Evolutionary conservation across 2,888 invertebrate species (phyloP).

Genomic region (Papilio demoleus): DNA sequence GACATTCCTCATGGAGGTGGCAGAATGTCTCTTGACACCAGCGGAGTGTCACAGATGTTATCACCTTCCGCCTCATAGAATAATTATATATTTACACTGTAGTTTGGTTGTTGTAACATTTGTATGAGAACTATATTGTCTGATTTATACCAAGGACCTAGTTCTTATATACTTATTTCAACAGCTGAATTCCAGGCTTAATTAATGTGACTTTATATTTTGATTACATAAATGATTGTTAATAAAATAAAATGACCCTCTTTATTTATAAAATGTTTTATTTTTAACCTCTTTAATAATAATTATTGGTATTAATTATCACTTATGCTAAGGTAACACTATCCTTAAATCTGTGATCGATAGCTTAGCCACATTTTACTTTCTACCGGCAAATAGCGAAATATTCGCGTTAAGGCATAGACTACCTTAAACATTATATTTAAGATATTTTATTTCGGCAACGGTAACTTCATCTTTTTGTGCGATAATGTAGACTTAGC

Average conservation of each 20-base stretch:
- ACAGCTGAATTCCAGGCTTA: not conserved
- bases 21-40: slow-evolving; percentile 77
- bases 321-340: too few species aligned
- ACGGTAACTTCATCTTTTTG: too few species aligned
- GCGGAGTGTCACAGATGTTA: slow-evolving; percentile 69
- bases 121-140: too few species aligned
- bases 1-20: slow-evolving; percentile 74
- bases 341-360: too few species aligned
- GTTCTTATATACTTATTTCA: not conserved
- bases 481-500: slow-evolving; percentile 96
- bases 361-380: too few species aligned
- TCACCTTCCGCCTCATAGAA: slow-evolving; percentile 73
- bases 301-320: too few species aligned
- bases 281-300: not conserved
- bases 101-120: not conserved
- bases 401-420: too few species aligned
- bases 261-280: not conserved
- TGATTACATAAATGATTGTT: slow-evolving; percentile 30
- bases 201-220: slow-evolving; percentile 16
- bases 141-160: too few species aligned
- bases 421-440: too few species aligned
- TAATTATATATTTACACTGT: too few species aligned
- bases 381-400: too few species aligned
- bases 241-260: not conserved
- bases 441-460: too few species aligned